Evolutionary conservation across 2,113 vertebrate species (phyloP), one percentile per base, ranked within the genome.

Genomic region (Dryoscopus gambensis): DNA sequence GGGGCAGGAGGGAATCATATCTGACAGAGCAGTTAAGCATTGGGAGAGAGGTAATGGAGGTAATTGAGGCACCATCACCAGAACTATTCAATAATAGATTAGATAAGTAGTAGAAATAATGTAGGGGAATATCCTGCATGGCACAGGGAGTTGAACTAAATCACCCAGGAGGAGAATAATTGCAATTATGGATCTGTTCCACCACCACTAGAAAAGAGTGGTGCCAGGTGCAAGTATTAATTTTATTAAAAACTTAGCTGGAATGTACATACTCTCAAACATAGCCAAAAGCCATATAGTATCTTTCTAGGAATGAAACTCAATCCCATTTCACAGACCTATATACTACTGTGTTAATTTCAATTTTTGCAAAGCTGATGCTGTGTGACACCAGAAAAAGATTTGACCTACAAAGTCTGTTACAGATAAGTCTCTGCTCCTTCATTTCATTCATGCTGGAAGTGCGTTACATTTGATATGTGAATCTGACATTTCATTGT

Each of bases 81-180:
- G 57, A 73, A 91, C 84, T 97, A 92, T 55, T 97, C 91, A 97
- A 97, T 97, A 97, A 97, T 97, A 87, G 81, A 97, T 97, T 95
- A 95, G 95, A 62, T 97, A 94, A 95, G 95, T 85, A 97, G 95
- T 63, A 89, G 96, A 82, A 96, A 95, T 92, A 95, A 95, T 90
- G 87, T 77, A 67, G 50, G n/a, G 69, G 28, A 92, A 91, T 95
- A 95, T 87, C 53, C 62, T 95, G 62, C 55, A 73, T 69, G 94
- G 94, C 2, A 16, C 42, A 63, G 67, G 63, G 91, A 73, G 62
- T 21, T 93, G 84, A 94, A 68, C 84, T 96, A 84, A 95, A 94
- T 95, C 67, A 96, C 94, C 84, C 89, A 92, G 31, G 94, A 95
- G 89, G 60, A 94, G 87, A 95, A 91, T 97, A 96, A 97, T 96